Evolutionary conservation across 92 coral and sea anemone genomes (phyloP).

Genomic region (Umimayanthus kanabou): DNA sequence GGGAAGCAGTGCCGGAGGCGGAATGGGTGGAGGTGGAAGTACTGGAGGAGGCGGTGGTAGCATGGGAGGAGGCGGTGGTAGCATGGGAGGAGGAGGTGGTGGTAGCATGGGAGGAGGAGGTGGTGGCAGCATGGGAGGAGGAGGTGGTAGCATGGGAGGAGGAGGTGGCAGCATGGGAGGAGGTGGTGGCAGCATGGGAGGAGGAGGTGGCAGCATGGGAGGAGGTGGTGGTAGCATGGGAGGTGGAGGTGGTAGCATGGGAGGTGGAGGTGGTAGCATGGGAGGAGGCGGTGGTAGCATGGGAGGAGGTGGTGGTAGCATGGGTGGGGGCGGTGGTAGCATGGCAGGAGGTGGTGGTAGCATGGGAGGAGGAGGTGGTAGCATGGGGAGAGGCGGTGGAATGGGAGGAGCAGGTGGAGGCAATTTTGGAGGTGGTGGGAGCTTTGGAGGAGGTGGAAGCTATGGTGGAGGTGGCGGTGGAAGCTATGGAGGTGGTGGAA

Average conservation of each 20-base stretch:
- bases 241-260: slow-evolving; percentile 16
- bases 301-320: slow-evolving; percentile 17
- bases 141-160: slow-evolving; percentile 24
- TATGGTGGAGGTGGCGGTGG: slow-evolving; percentile 30
- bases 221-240: slow-evolving; percentile 39
- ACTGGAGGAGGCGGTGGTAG: slow-evolving; percentile 22
- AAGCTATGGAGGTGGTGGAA: slow-evolving; percentile 4
- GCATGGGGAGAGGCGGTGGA: slow-evolving; percentile 19
- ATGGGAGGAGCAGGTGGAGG: slow-evolving; percentile 39
- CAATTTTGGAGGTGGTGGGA: slow-evolving; percentile 19
- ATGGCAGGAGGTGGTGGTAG: slow-evolving; percentile 32
- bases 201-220: slow-evolving; percentile 26
- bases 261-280: not conserved
- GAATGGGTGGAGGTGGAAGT: not conserved
- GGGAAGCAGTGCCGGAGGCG: not conserved
- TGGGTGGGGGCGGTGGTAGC: not conserved
- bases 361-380: slow-evolving; percentile 29
- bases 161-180: slow-evolving; percentile 34
- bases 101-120: slow-evolving; percentile 34
- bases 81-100: slow-evolving; percentile 2
- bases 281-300: slow-evolving; percentile 10
- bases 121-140: slow-evolving; percentile 26
- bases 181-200: not conserved
- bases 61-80: slow-evolving; percentile 28
- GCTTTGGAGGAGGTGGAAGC: slow-evolving; percentile 11